Conservation (phyloP, 2,888 invertebrate species). For the Penaeus monodon region DNA sequence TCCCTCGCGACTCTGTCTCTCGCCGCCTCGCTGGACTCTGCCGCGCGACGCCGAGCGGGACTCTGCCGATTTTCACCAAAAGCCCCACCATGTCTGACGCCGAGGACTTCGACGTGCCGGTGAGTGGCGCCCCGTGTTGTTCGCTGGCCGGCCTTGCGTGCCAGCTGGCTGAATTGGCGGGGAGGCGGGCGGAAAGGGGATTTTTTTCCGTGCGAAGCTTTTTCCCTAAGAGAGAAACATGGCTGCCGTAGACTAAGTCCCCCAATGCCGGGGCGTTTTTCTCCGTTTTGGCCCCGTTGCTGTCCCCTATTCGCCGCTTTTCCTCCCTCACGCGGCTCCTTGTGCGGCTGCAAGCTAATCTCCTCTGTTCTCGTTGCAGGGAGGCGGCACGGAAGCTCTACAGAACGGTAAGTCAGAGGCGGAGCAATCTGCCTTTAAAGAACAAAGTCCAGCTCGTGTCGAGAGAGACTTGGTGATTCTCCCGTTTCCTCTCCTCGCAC, state of each 20-base stretch:
- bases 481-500: conserved; percentile 6
- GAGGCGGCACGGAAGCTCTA: conserved; percentile 24
- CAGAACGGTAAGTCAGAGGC: conserved; percentile 45
- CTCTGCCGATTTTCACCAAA: conserved; percentile 25
- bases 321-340: not conserved
- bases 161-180: not conserved
- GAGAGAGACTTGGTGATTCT: conserved; percentile 30
- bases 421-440: conserved; percentile 12
- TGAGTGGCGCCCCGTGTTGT: conserved; percentile 18
- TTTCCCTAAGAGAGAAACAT: conserved; percentile 30
- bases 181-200: not conserved
- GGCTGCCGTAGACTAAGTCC: conserved; percentile 51
- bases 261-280: conserved; percentile 48
- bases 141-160: not conserved
- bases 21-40: conserved; percentile 37
- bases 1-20: conserved; percentile 47
- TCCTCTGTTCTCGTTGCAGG: conserved; percentile 35
- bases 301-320: not conserved
- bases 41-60: not conserved
- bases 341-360: not conserved
- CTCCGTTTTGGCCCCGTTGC: conserved; percentile 30
- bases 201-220: conserved; percentile 8
- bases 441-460: conserved; percentile 42
- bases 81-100: conserved; percentile 32
- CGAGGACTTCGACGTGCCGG: conserved; percentile 31